phyloP scores from a whole-genome alignment of 2,113 vertebrate genomes.

The Callocephalon fimbriatum region DNA sequence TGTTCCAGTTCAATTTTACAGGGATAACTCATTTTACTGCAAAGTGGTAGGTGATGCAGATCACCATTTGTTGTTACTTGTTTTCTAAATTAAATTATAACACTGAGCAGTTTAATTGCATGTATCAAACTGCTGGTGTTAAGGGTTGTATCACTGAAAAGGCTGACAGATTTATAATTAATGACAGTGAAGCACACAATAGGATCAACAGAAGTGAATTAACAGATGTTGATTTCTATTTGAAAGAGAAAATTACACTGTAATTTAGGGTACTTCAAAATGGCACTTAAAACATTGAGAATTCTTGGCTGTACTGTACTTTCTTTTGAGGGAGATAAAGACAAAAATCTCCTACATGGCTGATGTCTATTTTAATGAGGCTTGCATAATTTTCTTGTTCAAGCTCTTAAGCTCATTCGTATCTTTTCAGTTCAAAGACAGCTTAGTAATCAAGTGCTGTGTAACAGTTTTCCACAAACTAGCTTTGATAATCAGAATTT shows the following conservation, averaged over 20 bases:
- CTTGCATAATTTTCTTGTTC: slow-evolving; percentile 23
- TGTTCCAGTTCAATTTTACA: not conserved
- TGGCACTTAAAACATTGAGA: not conserved
- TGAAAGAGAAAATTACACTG: slow-evolving; percentile 36
- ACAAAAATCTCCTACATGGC: not conserved
- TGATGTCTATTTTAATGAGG: slow-evolving; percentile 7
- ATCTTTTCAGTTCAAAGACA: slow-evolving; percentile 45
- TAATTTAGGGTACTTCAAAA: slow-evolving; percentile 33
- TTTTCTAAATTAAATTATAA: slow-evolving; percentile 28
- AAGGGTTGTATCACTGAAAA: slow-evolving; percentile 9
- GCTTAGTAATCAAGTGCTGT: not conserved
- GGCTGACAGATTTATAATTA: slow-evolving; percentile 40
- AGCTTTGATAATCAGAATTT: slow-evolving; percentile 14
- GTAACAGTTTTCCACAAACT: slow-evolving; percentile 1
- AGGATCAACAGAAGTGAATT: slow-evolving; percentile 44
- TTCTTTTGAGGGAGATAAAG: not conserved
- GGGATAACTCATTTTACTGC: not conserved
- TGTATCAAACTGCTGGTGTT: not conserved
- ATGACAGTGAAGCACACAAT: slow-evolving; percentile 31
- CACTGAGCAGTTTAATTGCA: not conserved
- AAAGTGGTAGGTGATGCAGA: not conserved
- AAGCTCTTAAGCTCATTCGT: not conserved
- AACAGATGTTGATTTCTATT: not conserved
- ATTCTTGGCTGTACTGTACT: slow-evolving; percentile 1
- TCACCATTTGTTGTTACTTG: slow-evolving; percentile 12